phyloP scores from a whole-genome alignment of 53 echinoderm and acorn worm genomes.

The Luidia sarsii region DNA sequence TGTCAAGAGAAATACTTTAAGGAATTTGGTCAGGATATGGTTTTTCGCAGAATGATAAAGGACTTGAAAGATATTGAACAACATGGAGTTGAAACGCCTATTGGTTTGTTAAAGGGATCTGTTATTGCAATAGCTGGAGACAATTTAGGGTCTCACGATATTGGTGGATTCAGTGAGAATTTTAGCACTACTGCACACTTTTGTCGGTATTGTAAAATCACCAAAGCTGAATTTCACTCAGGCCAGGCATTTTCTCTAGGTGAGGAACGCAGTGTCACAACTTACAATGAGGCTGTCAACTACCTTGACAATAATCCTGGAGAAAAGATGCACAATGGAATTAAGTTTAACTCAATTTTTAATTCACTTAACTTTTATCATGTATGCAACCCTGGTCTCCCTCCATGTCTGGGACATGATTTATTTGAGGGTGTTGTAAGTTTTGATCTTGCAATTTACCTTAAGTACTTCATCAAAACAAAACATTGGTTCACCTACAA shows the following conservation, averaged over 20 bases:
- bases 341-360: conserved; percentile 74
- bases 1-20: conserved; percentile 53
- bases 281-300: conserved; percentile 41
- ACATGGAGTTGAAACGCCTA: conserved; percentile 35
- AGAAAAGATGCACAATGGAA: conserved; percentile 4
- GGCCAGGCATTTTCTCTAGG: conserved; percentile 50
- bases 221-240: conserved; percentile 42
- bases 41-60: conserved; percentile 44
- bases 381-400: conserved; percentile 65
- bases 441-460: conserved; percentile 63
- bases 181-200: conserved; percentile 51
- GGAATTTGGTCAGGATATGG: conserved; percentile 43
- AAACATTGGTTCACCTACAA: conserved; percentile 64
- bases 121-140: conserved; percentile 59
- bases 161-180: conserved; percentile 66
- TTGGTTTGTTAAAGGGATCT: conserved; percentile 42
- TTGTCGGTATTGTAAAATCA: conserved; percentile 58
- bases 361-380: conserved; percentile 64
- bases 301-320: conserved; percentile 23
- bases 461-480: conserved; percentile 58
- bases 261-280: conserved; percentile 48
- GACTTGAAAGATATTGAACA: conserved; percentile 62
- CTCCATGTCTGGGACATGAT: conserved; percentile 76
- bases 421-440: conserved; percentile 70
- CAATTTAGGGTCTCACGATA: conserved; percentile 66